Conservation (phyloP, 2,113 vertebrate species). For the Casuarius casuarius region DNA sequence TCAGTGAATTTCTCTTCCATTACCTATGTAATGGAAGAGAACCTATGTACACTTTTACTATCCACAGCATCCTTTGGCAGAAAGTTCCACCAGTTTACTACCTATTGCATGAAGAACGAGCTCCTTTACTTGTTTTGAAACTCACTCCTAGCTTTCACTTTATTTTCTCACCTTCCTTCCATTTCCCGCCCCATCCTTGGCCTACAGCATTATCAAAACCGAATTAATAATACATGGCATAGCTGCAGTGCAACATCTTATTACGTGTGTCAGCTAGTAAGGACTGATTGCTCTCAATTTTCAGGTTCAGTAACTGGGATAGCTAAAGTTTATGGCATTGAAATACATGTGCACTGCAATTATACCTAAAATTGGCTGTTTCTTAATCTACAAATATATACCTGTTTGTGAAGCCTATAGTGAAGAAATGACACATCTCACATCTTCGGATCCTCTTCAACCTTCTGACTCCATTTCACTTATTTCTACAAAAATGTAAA, state of each 20-base stretch:
- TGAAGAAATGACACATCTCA: not conserved
- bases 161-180: not conserved
- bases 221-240: not conserved
- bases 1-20: not conserved
- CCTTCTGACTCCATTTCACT: not conserved
- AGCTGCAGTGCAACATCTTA: not conserved
- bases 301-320: not conserved
- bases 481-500: not conserved
- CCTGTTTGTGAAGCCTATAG: not conserved
- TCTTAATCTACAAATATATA: not conserved
- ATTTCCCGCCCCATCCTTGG: not conserved
- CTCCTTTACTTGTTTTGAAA: not conserved
- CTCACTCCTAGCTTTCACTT: not conserved
- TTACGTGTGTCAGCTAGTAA: not conserved
- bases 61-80: not conserved
- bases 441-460: not conserved
- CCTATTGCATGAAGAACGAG: not conserved
- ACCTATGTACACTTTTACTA: not conserved
- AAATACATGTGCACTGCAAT: not conserved
- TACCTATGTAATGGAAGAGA: no score
- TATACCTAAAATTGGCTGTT: not conserved
- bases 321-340: not conserved
- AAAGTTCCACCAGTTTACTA: not conserved
- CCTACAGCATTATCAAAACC: not conserved
- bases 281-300: not conserved